phyloP scores from a whole-genome alignment of 1,140 invertebrate genomes.

The Zaprionus ornatus region DNA sequence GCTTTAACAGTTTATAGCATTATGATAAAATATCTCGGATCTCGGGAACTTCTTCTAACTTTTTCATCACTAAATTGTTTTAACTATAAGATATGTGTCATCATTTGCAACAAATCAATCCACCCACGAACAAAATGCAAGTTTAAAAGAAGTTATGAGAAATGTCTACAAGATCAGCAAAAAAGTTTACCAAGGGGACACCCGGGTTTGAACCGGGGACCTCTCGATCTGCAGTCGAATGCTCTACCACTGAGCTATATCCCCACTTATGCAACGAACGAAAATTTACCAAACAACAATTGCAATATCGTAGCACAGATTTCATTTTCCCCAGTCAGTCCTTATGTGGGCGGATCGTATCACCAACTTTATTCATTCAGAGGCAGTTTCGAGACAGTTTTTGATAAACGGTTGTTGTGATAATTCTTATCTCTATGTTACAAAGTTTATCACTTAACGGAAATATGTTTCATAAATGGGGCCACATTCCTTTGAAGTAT shows the following conservation, averaged over 20 bases:
- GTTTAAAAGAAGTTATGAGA: too few species aligned
- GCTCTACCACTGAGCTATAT: slow-evolving; percentile 92
- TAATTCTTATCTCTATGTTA: slow-evolving; percentile 42
- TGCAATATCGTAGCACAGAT: background rate
- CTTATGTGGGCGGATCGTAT: slow-evolving; percentile 23
- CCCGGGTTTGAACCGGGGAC: slow-evolving; percentile 90
- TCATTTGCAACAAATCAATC: too few species aligned
- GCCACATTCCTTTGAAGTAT: background rate
- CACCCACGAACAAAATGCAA: too few species aligned
- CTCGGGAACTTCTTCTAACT: too few species aligned
- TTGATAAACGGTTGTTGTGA: slow-evolving; percentile 51
- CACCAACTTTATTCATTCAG: background rate
- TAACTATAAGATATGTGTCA: too few species aligned
- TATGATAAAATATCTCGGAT: background rate
- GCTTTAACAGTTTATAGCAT: background rate
- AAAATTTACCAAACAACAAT: slow-evolving; percentile 39
- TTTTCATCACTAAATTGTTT: too few species aligned
- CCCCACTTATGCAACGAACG: slow-evolving; percentile 54
- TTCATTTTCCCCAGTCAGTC: background rate
- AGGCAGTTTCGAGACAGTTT: slow-evolving; percentile 31
- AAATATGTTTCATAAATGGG: slow-evolving; percentile 33
- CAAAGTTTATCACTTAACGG: slow-evolving; percentile 40
- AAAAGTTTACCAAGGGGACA: slow-evolving; percentile 61
- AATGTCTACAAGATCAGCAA: background rate
- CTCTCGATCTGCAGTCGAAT: slow-evolving; percentile 97